phyloP scores from a whole-genome alignment of 2,797 vertebrate species.

The Morus bassanus region DNA sequence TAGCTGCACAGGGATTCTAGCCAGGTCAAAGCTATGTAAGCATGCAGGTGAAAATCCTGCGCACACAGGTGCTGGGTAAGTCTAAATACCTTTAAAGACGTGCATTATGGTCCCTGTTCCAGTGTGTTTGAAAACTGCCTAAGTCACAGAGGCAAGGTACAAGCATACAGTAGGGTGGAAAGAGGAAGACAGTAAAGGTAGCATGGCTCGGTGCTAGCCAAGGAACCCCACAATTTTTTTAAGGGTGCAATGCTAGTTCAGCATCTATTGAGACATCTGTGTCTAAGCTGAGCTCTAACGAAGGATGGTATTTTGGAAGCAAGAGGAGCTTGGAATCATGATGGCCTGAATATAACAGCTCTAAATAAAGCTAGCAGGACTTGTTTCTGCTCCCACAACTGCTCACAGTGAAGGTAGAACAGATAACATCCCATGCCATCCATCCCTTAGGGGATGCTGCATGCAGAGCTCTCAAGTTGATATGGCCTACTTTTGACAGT shows the following conservation, averaged over 20 bases:
- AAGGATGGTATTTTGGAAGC: background rate
- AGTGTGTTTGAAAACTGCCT: background rate
- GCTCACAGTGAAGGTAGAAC: background rate
- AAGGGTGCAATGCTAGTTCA: background rate
- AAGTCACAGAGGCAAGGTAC: background rate
- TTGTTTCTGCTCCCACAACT: background rate
- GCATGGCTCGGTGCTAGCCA: background rate
- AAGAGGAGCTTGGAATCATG: background rate
- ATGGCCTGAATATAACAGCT: background rate
- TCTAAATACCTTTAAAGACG: background rate
- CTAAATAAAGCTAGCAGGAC: background rate
- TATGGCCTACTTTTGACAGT: background rate
- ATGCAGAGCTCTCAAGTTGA: background rate
- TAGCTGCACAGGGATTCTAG: background rate
- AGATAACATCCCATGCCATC: background rate
- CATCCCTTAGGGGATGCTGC: background rate
- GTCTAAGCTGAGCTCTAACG: background rate
- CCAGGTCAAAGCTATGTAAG: background rate
- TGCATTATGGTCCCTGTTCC: background rate
- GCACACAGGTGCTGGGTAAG: background rate
- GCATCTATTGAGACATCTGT: background rate
- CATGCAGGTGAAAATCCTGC: background rate
- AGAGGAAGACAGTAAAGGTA: background rate
- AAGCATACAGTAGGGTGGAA: background rate
- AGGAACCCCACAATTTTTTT: background rate